phyloP scores from a whole-genome alignment of 2,888 invertebrate species.

The Nineta flava region DNA sequence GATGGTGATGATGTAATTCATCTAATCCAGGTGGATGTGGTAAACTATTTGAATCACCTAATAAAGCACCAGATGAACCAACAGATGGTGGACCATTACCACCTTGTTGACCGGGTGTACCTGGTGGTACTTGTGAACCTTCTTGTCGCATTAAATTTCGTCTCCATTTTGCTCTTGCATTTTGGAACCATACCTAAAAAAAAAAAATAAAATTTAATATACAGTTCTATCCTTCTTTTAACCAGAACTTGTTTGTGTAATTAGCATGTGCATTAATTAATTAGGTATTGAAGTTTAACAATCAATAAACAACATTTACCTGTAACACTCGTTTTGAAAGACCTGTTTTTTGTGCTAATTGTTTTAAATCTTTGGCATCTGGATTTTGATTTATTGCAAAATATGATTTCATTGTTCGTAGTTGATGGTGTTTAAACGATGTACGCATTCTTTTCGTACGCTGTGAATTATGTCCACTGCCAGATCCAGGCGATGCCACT shows the following conservation, averaged over 20 bases:
- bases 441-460: constrained; percentile 94
- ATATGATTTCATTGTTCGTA: constrained; percentile 97
- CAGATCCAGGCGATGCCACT: constrained; percentile 52
- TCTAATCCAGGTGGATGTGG: constrained; percentile 5
- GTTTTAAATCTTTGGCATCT: constrained; percentile 97
- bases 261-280: too few relatives aligned
- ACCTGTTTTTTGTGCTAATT: constrained; percentile 95
- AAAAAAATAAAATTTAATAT: constrained; percentile 3
- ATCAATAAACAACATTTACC: constrained; percentile 34
- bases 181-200: constrained; percentile 95
- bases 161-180: constrained; percentile 96
- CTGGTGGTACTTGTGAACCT: constrained; percentile 26
- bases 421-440: constrained; percentile 97
- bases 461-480: constrained; percentile 37
- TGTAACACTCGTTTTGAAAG: constrained; percentile 94
- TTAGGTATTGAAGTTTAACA: background rate
- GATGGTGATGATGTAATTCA: constrained; percentile 6
- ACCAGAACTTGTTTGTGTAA: too few relatives aligned
- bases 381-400: constrained; percentile 99
- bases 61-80: background rate
- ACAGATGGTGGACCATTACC: background rate
- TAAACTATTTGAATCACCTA: constrained; percentile 6
- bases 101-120: constrained; percentile 17
- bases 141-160: constrained; percentile 84
- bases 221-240: too few relatives aligned